These are phyloP conservation scores for Thalassarche chlororhynchos DNA, from an alignment of 2,113 vertebrate species.

Conservation along the genomic window DNA sequence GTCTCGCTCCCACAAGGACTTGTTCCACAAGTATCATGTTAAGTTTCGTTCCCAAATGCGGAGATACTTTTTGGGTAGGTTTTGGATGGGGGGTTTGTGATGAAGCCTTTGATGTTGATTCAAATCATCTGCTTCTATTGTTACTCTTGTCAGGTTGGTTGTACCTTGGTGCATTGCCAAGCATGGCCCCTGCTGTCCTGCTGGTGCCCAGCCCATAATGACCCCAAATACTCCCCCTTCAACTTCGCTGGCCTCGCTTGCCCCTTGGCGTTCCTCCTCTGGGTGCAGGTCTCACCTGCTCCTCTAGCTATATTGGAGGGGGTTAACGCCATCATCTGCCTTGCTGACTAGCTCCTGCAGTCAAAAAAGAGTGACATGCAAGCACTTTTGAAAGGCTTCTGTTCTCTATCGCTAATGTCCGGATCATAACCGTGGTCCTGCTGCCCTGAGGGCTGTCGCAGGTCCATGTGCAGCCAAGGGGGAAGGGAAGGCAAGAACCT, in stretches of 20 bases:
- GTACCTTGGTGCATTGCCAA: background rate
- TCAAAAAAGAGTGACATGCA: background rate
- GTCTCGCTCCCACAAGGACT: background rate
- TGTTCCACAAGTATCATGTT: background rate
- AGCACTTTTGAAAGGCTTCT: background rate
- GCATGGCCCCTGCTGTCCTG: background rate
- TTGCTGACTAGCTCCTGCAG: background rate
- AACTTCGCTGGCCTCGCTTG: accelerated
- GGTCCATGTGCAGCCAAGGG: background rate
- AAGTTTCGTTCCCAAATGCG: background rate
- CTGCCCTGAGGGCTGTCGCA: background rate
- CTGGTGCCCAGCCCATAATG: background rate
- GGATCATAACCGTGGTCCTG: background rate
- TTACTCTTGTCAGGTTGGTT: background rate
- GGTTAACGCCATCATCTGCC: background rate
- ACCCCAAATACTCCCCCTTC: background rate
- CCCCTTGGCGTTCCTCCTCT: background rate
- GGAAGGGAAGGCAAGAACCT: background rate
- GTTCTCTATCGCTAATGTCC: accelerated
- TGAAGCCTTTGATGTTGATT: background rate
- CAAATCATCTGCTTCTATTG: background rate
- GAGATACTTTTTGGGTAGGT: background rate
- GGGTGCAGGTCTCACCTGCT: background rate
- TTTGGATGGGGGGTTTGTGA: background rate
- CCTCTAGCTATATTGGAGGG: background rate